Evolutionary conservation across 1,140 invertebrate genomes (phyloP), one percentile per base, ranked within the genome.

Genomic region (Teleopsis dalmanni): DNA sequence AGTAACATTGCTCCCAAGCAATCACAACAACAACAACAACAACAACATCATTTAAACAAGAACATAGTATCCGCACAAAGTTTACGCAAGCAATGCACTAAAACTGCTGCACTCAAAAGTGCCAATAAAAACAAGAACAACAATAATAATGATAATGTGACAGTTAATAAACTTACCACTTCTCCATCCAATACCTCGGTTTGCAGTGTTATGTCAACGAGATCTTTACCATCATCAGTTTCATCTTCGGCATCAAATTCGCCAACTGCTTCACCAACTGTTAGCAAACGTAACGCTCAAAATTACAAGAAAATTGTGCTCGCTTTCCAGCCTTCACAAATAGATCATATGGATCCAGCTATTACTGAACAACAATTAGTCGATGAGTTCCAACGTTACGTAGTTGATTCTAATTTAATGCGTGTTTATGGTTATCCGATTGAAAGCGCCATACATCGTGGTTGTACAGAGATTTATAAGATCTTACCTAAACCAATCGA

Each of bases 351-450:
- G 9, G 69, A 66, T 29, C 48, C 76, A 21, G 65, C 71, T 6
- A 47, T 77, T 9, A 55, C 54, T 11, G 75, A 80, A 37, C 47
- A 31, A 0, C 53, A 62, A 2, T 35, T 81, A 11, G 62, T 67
- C 8, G 47, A 74, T 6, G 59, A 75, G 9, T 56, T 87, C 18
- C 68, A 69, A 0, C 70, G 70, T 10, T 86, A 89, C 62, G 56
- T 83, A 0, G 70, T 91, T 19, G 76, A 75, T 3, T 72, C 75
- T 3, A 76, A 83, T 25, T 76, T 87, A 44, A 72, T 91, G 47
- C 71, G 77, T 13, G 72, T 79, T 5, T 75, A 87, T 48, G 87
- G 87, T 0, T 93, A 81, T 63, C 90, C 89, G 0, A 62, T 85
- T 0, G 77, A 82, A 27, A 76, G 79, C 44, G 74, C 74, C 9